phyloP scores from a whole-genome alignment of 2,797 vertebrate species.

The Linurgus olivaceus region DNA sequence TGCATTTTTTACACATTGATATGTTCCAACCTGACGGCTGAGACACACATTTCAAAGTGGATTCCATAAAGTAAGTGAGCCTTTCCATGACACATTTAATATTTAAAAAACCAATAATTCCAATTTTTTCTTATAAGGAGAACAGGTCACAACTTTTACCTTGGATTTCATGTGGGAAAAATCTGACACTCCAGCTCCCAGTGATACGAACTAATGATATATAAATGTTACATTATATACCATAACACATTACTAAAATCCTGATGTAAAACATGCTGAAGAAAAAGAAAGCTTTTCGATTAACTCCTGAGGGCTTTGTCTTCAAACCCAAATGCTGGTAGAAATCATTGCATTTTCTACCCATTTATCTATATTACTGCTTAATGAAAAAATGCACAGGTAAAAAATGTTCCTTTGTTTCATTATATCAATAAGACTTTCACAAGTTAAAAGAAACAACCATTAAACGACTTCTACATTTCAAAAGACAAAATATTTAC shows the following conservation, averaged over 20 bases:
- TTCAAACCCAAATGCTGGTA: not conserved
- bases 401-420: not conserved
- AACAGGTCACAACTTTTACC: not conserved
- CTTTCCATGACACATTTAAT: slow-evolving; percentile 27
- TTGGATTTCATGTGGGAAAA: not conserved
- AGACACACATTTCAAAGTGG: slow-evolving; percentile 48
- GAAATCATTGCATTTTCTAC: not conserved
- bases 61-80: slow-evolving; percentile 49
- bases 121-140: not conserved
- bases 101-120: not conserved
- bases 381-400: not conserved
- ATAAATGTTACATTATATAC: not conserved
- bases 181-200: not conserved
- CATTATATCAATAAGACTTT: not conserved
- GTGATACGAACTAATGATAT: not conserved
- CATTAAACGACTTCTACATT: not conserved
- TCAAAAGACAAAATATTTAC: not conserved
- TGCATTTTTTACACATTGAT: slow-evolving; percentile 73
- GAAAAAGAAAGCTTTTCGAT: not conserved
- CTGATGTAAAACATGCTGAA: not conserved
- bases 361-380: not conserved
- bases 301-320: not conserved
- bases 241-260: not conserved
- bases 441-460: not conserved
- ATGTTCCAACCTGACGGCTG: slow-evolving; percentile 57